Percentiles rank a stretch among this genome's conserved stretches.
Evolutionary conservation across 2,113 vertebrate species (phyloP).

Genomic region (Hyperoodon ampullatus): DNA sequence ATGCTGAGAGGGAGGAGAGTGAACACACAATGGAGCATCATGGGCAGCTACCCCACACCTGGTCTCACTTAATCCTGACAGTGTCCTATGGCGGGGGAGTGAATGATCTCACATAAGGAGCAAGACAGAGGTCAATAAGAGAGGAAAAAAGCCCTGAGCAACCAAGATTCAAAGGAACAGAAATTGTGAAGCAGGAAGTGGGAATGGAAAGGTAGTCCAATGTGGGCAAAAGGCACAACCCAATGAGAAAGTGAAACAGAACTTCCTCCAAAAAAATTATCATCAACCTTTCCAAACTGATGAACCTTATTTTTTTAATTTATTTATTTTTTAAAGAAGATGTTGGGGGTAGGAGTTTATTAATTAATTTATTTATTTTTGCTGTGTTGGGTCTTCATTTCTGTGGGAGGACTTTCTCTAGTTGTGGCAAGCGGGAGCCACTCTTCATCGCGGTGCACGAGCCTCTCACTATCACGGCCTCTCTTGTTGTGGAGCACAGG

Average conservation of each 20-base stretch:
- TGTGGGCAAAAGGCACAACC: fast-evolving
- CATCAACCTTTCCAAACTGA: neutral
- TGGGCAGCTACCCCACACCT: neutral
- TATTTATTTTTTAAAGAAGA: no score
- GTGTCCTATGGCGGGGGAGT: fast-evolving
- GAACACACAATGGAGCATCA: fast-evolving
- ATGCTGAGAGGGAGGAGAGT: no score
- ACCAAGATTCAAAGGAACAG: neutral
- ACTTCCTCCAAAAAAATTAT: neutral
- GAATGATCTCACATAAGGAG: neutral
- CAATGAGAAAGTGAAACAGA: no score
- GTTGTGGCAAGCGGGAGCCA: fast-evolving
- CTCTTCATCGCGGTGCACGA: fast-evolving
- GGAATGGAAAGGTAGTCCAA: fast-evolving
- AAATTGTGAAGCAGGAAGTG: neutral
- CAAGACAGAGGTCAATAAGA: neutral
- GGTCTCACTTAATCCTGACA: fast-evolving
- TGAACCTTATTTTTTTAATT: neutral
- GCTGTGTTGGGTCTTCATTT: no score
- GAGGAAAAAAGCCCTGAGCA: no score
- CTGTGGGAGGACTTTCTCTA: no score
- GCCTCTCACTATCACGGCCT: no score
- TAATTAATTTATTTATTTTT: no score
- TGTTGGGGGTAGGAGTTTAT: no score
- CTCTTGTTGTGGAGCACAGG: no score